Percentiles rank a stretch among this genome's conserved stretches.
Conservation (phyloP, 2,113 vertebrate species). For the Festucalex cinctus region DNA sequence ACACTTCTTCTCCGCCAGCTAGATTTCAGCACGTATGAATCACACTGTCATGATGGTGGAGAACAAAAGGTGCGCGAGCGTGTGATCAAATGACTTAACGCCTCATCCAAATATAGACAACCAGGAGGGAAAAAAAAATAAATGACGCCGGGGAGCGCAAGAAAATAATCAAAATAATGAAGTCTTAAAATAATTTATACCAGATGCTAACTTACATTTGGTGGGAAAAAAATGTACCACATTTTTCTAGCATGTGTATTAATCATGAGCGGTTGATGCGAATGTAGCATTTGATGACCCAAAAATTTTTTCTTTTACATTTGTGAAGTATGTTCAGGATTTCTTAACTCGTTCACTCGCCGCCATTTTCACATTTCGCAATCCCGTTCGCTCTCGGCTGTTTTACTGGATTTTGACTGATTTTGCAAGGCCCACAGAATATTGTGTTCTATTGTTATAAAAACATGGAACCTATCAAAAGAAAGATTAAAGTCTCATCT, state of each 20-base stretch:
- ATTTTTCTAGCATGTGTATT: neutral
- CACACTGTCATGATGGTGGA: conserved; percentile 22
- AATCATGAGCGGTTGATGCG: neutral
- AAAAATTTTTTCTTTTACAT: too few species aligned
- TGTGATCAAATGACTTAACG: conserved; percentile 45
- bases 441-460: too few species aligned
- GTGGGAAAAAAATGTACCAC: neutral
- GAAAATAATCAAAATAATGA: conserved; percentile 1
- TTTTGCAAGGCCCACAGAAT: too few species aligned
- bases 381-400: too few species aligned
- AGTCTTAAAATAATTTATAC: conserved; percentile 5
- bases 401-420: too few species aligned
- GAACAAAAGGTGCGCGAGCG: conserved; percentile 30
- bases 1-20: conserved; percentile 1
- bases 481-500: too few species aligned
- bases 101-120: conserved; percentile 27
- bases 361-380: too few species aligned
- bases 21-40: conserved; percentile 44
- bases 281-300: too few species aligned
- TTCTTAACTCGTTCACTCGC: too few species aligned
- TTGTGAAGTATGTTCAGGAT: too few species aligned
- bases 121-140: neutral
- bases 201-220: neutral
- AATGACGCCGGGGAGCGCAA: neutral
- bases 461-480: too few species aligned